Base-by-base conservation (phyloP, 2,888 invertebrate species). In the Villa cingulata region DNA sequence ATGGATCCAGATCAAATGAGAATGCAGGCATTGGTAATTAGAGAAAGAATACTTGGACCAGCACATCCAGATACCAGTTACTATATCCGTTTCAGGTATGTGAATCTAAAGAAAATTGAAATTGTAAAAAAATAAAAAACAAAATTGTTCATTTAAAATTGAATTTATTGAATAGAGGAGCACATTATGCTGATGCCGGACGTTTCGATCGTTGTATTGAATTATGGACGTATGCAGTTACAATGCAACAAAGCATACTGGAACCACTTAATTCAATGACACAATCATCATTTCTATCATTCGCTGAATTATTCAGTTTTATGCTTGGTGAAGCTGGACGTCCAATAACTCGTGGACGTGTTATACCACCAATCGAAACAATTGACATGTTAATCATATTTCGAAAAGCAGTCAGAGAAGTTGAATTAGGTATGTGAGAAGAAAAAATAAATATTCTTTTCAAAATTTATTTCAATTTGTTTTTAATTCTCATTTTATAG, bases 11-110 rank as follows among this genome's bases (percentile, higher is more conserved):
- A 97, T 64, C 89, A 86, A 56, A 91, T 96, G 87, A 74, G 94
- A 59, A 95, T 96, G 92, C 96, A 90, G 64, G 88, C 86, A 1
- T 69, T 96, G 45, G 81, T 95, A 51, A 89, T 95, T 52, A 74
- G 95, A 48, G 94, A 95, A 70, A 74, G 95, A 59, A 94, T 95
- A 57, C 72, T 95, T 52, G 78, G 85, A 2, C 92, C 94, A 3
- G 91, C 90, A 10, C 95, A 96, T 77, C 94, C 95, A 0, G 94
- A 95, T 70, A 95, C 95, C 40, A 89, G 90, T 60, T 95, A 95
- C 72, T 95, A 92, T 71, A 92, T 96, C 56, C 79, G 95, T 17
- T 94, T 90, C 70, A 61, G 67, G 68, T 68, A 46, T 12, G 41
- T 6, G n/a, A 10, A 36, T 40, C 6, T 14, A 10, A 10, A 15